Conservation (phyloP, 2,113 vertebrate genomes). For the Pagrus major region DNA sequence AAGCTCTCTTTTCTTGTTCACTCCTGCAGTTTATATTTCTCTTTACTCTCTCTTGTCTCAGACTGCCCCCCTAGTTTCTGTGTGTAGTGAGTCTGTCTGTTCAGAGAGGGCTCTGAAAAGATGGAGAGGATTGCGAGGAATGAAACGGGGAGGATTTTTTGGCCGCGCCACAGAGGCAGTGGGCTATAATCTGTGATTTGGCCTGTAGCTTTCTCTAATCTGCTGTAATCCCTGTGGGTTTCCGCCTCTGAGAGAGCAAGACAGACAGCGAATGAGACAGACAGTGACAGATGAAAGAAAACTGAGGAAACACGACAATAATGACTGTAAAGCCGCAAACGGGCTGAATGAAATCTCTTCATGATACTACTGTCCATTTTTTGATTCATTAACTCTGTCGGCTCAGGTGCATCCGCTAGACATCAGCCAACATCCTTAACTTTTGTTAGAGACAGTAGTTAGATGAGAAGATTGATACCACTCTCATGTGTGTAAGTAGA, state of each 20-base stretch:
- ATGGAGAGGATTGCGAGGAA: slow-evolving; percentile 44
- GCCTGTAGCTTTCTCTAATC: slow-evolving; percentile 75
- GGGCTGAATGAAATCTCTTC: background rate
- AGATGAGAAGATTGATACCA: background rate
- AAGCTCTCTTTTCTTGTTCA: background rate
- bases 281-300: slow-evolving; percentile 23
- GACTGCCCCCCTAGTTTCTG: background rate
- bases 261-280: slow-evolving; percentile 40
- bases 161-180: slow-evolving; percentile 36
- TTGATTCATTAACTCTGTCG: background rate
- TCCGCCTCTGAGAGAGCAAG: slow-evolving; percentile 31
- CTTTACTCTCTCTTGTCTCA: background rate
- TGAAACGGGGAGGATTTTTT: slow-evolving; percentile 38
- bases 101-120: slow-evolving; percentile 6
- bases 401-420: background rate
- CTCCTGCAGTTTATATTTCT: too few relatives aligned
- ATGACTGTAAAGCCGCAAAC: slow-evolving; percentile 36
- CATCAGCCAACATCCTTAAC: background rate
- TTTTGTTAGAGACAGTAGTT: background rate
- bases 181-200: slow-evolving; percentile 72
- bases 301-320: slow-evolving; percentile 1
- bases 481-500: background rate
- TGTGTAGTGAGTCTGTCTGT: background rate
- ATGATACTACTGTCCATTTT: background rate
- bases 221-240: slow-evolving; percentile 72